Percentiles rank a stretch among this genome's conserved stretches.
These are phyloP conservation scores for Thrips palmi DNA, from an alignment of 1,140 invertebrate species.

Conservation along the genomic window DNA sequence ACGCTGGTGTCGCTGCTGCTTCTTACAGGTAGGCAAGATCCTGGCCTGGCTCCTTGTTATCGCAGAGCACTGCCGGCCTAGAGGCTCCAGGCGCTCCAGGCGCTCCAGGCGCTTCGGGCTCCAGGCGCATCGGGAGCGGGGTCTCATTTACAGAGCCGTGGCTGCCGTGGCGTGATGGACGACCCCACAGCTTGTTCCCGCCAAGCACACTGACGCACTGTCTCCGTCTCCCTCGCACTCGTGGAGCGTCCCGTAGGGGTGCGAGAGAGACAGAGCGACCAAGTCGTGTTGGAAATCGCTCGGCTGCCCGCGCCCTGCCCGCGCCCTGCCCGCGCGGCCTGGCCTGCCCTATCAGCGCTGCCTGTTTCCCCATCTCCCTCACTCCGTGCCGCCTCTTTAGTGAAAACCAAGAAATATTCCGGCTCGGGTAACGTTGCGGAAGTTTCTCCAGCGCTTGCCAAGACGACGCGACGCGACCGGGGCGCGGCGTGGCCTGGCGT, in stretches of 20 bases:
- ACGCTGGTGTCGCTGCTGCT: not conserved
- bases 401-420: conserved; percentile 5
- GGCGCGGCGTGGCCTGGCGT: not conserved
- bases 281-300: too few species aligned
- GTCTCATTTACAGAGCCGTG: not conserved
- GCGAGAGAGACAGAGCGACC: conserved; percentile 10
- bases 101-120: not conserved
- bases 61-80: too few species aligned
- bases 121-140: not conserved
- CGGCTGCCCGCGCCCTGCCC: conserved; percentile 7
- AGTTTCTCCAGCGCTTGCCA: not conserved
- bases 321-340: conserved; percentile 3
- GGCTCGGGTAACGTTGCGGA: conserved; percentile 1
- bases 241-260: not conserved
- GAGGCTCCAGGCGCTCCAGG: not conserved
- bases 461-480: conserved; percentile 3
- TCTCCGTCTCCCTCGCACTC: not conserved
- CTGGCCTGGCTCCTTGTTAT: conserved; percentile 2
- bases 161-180: not conserved
- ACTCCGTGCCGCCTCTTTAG: conserved; percentile 6
- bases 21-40: conserved; percentile 1
- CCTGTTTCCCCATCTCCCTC: conserved; percentile 3
- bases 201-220: not conserved
- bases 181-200: not conserved
- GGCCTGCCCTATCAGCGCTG: not conserved